These are phyloP conservation scores for Leptopilina clavipes DNA, from an alignment of 1,140 invertebrate species.

Conservation along the genomic window DNA sequence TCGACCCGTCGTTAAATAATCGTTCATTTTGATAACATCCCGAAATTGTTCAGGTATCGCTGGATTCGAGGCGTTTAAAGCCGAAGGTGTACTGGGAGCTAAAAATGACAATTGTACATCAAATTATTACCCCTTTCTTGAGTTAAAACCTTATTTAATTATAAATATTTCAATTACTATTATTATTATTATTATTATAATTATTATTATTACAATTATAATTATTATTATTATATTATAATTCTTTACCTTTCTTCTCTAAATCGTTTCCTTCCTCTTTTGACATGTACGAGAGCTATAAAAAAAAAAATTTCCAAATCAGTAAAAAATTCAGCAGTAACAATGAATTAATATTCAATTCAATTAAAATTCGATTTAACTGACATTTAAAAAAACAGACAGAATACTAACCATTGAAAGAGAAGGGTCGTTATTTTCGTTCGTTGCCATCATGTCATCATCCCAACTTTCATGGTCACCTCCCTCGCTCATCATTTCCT, in stretches of 20 bases:
- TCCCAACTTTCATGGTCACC: conserved; percentile 72
- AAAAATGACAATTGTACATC: conserved; percentile 40
- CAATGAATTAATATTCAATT: conserved; percentile 22
- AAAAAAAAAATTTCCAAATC: background rate
- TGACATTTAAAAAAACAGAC: conserved; percentile 39
- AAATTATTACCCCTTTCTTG: background rate
- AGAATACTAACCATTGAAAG: conserved; percentile 65
- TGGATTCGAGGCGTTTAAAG: conserved; percentile 68
- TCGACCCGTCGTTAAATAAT: conserved; percentile 88
- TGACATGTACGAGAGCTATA: conserved; percentile 70
- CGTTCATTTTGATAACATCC: conserved; percentile 91
- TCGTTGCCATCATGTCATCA: conserved; percentile 69
- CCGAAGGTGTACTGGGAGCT: conserved; percentile 64
- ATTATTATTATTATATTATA: background rate
- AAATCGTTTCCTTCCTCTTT: conserved; percentile 73
- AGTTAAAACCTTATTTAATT: background rate
- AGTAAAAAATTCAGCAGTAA: conserved; percentile 19
- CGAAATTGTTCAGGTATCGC: conserved; percentile 77
- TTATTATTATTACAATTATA: background rate
- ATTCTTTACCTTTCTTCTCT: conserved; percentile 74
- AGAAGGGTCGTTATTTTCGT: conserved; percentile 66
- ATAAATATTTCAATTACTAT: too few species aligned
- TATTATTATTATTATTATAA: background rate
- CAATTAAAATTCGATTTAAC: background rate
- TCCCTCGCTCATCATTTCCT: conserved; percentile 73